Evolutionary conservation across 1,140 invertebrate genomes (phyloP).

Genomic region (Papilio polytes): DNA sequence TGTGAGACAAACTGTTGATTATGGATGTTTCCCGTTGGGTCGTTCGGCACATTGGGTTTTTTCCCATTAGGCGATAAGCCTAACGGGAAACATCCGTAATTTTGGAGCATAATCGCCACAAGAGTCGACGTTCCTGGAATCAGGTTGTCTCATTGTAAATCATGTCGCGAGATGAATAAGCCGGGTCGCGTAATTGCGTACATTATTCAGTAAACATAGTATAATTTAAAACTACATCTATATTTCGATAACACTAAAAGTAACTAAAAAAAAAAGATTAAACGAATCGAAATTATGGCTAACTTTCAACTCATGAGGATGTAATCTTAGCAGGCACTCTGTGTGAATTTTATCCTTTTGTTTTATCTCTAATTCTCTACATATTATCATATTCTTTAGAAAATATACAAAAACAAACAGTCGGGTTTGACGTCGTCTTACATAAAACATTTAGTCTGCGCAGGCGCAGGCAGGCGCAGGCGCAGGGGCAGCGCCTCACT

Average conservation of each 20-base stretch:
- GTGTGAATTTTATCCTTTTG: constrained; percentile 70
- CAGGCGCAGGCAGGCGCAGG: constrained; percentile 46
- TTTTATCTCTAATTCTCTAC: constrained; percentile 44
- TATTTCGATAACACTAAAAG: constrained; percentile 75
- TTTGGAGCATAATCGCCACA: too few species aligned
- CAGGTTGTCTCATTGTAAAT: neutral
- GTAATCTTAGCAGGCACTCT: constrained; percentile 80
- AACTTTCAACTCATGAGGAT: constrained; percentile 68
- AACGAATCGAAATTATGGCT: constrained; percentile 79
- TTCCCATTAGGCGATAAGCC: too few species aligned
- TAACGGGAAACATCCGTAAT: too few species aligned
- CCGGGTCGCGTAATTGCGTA: neutral
- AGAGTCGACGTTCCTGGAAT: neutral
- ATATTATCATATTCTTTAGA: constrained; percentile 50
- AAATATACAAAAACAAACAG: constrained; percentile 65
- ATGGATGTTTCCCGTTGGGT: too few species aligned
- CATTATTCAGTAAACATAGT: constrained; percentile 47
- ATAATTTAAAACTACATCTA: constrained; percentile 70
- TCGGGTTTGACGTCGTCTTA: constrained; percentile 42
- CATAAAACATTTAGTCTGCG: constrained; percentile 41
- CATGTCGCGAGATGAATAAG: neutral
- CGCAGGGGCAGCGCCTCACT: constrained; percentile 51
- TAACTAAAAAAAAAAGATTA: constrained; percentile 66
- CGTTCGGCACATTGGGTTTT: too few species aligned
- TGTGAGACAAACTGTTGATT: too few species aligned